Evolutionary conservation across 1,140 invertebrate genomes (phyloP), one percentile per base, ranked within the genome.

Genomic region (Calliphora vicina): DNA sequence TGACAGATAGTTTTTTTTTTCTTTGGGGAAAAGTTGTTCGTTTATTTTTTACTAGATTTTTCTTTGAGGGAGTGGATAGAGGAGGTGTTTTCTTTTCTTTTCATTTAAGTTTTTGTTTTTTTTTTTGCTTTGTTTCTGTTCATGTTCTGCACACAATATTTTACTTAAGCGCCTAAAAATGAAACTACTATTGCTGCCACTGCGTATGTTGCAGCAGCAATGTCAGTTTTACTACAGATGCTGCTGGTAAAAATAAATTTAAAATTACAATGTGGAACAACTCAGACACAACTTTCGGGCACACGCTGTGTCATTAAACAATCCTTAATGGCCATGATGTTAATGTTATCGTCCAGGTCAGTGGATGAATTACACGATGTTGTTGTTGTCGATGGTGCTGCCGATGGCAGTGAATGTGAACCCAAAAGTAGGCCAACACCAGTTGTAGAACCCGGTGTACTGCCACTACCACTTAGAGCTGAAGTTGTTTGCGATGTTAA

Each of bases 271-370:
- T 43, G 43, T 25, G 67, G 72, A 83, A 50, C 84, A 81, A 80
- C 80, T 80, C 82, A 90, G 82, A 90, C 89, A 80, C 89, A 90
- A 78, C 89, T 90, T 81, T 90, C 89, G 73, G 89, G 89, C 81
- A 90, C 89, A 73, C 89, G 87, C 80, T 90, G 89, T 76, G 89
- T 90, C 89, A 90, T 90, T 76, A 90, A 87, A 82, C 89, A 90
- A 85, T 90, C 89, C 84, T 90, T 90, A 81, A 90, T 90, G 42
- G 88, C 89, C 85, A 90, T 90, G 81, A 90, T 90, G 71, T 90
- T 90, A 73, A 90, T 90, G 82, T 89, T 89, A 67, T 90, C 89
- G 71, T 90, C 89, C 83, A 90, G 83, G 74, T 90, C 89, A 85
- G 87, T 89, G 15, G 88, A 90, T 73, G 88, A 89, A 82, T 89